Base-by-base conservation (phyloP, 1,140 invertebrate species). In the Dinothrombium tinctorium region DNA sequence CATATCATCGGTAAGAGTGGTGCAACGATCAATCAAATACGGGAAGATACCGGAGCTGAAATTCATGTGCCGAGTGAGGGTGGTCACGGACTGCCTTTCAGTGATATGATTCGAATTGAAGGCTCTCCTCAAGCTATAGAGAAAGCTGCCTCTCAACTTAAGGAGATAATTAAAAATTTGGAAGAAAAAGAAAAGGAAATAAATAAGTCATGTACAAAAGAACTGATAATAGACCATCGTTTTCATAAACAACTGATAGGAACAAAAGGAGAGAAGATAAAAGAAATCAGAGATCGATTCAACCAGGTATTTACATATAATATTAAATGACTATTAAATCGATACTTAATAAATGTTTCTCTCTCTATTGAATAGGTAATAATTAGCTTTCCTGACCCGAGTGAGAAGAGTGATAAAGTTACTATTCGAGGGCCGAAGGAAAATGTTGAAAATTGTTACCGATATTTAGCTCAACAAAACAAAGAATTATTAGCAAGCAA, bases 1-100 rank as follows among this genome's bases (percentile, higher is more conserved):
- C 83, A 95, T 59, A 94, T 98, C 59, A 95, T 98, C 58, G 90
- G 90, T 42, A 90, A 90, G 58, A 75, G 64, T 58, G 89, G 90
- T 53, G 69, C 75, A 37, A 92, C 89, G 57, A 70, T 72, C 73
- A 60, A 65, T 61, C 57, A 39, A n/a, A 40, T 46, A 36, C 36
- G 43, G 38, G 77, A 84, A 49, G 83, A 89, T 58, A 76, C 74
- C 45, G 76, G 76, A 47, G 83, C 89, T 37, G 68, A 74, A 38
- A 86, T 94, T 47, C 80, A 79, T 56, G 86, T 94, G 49, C 77
- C 79, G 43, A 50, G 58, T 15, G 83, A 90, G 52, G 71, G 69
- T 47, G 79, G 83, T 50, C 67, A 69, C 21, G 67, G 63, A 46
- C 56, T 58, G 41, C 17, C 21, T 12, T 60, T 60, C 31, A 76